Base-by-base conservation (phyloP, 2,797 vertebrate species). In the Micropoecilia bifurca region DNA sequence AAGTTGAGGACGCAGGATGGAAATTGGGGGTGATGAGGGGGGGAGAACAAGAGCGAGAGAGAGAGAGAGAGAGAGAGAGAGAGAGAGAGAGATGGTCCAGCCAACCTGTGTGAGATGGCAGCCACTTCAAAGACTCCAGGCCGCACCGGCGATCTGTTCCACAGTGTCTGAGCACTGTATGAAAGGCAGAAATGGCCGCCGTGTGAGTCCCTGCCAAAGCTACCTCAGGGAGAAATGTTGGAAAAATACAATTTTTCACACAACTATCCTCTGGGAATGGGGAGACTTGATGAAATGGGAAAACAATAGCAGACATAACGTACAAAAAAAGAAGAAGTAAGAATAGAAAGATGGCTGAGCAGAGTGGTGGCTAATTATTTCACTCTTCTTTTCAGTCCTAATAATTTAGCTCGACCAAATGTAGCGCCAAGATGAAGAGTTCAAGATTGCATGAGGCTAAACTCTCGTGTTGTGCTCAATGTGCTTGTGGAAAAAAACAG, bases 171-270 rank as follows among this genome's bases (percentile, higher is more conserved):
- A 95, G 93, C 92, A 92, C 90, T 91, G 88, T 95, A 94, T 96
- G 94, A 96, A 96, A 96, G 95, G 93, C 93, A 94, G 89, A 94
- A 93, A 94, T 92, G 93, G 95, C 91, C 94, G 92, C 89, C 83
- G 92, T 95, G 90, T 95, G 94, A 94, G 90, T 88, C 83, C 80
- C 85, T 95, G 95, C 95, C 96, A 96, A 94, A 92, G 93, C 92
- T 94, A 96, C 95, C 95, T 95, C 93, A 1, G 95, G 95, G 94
- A 95, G 83, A 95, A 94, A 93, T 93, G 91, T 95, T 95, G 92
- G 93, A 95, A 96, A 96, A 96, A 95, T 93, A 88, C 14, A 74
- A 93, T 95, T 96, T 95, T 95, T 96, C 90, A 92, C 93, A 94
- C 92, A 91, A 85, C 81, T 76, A 84, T 95, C 93, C 74, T 93